phyloP scores from a whole-genome alignment of 2,888 invertebrate species.

The Blera fallax region DNA sequence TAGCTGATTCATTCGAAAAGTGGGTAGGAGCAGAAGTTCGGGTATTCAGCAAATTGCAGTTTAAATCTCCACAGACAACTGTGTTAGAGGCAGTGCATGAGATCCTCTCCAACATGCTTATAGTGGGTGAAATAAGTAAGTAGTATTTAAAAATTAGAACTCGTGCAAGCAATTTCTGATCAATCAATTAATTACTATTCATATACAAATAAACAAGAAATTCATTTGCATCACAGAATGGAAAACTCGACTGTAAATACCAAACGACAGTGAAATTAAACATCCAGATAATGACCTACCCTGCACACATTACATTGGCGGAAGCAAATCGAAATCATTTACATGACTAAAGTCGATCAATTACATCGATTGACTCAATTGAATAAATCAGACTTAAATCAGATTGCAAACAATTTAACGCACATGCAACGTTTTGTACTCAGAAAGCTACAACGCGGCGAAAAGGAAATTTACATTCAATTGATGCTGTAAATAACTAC shows the following conservation, averaged over 20 bases:
- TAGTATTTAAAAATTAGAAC: no score
- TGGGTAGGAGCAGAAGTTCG: no score
- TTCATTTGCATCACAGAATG: background rate
- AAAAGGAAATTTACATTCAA: background rate
- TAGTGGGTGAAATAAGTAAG: no score
- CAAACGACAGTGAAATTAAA: background rate
- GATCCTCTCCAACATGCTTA: no score
- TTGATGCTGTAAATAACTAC: background rate
- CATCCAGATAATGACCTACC: background rate
- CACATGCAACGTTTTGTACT: background rate
- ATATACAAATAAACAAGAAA: background rate
- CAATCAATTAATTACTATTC: no score
- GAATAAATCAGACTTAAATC: background rate
- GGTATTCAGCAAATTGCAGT: no score
- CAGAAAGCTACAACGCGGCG: background rate
- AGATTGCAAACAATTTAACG: background rate
- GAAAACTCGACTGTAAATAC: background rate
- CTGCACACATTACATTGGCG: background rate
- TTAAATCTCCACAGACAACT: no score
- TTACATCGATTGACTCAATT: background rate
- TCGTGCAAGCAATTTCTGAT: no score
- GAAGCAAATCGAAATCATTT: background rate
- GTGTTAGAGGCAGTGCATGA: no score
- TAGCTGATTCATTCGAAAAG: no score
- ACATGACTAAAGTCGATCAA: background rate